phyloP scores from a whole-genome alignment of 2,797 vertebrate species.

The Lacerta agilis region DNA sequence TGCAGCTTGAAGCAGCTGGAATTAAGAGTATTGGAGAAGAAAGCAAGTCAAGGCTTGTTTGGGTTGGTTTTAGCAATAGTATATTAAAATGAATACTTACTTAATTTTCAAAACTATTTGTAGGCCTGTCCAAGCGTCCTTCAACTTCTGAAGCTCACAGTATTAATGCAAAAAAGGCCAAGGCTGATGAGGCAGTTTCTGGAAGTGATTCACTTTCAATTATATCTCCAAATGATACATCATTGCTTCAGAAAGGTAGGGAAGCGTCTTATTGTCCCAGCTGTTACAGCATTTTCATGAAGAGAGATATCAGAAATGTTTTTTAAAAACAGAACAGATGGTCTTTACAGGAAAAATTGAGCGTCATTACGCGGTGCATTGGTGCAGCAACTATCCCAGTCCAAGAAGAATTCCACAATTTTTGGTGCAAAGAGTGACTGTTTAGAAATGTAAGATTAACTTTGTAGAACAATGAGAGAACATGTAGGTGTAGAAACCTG shows the following conservation, averaged over 20 bases:
- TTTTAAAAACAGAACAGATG: background rate
- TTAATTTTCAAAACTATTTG: constrained; percentile 40
- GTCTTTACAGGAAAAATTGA: background rate
- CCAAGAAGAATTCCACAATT: background rate
- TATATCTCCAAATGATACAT: constrained; percentile 52
- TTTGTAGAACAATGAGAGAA: background rate
- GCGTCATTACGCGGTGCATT: background rate
- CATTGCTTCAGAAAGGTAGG: constrained; percentile 57
- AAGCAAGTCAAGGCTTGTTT: background rate
- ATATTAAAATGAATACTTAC: background rate
- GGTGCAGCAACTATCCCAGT: background rate
- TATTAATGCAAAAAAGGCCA: constrained; percentile 77
- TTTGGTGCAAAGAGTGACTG: background rate
- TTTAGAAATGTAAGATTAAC: background rate
- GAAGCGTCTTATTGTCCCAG: background rate
- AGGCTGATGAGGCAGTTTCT: constrained; percentile 73
- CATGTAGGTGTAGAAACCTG: background rate
- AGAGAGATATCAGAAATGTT: background rate
- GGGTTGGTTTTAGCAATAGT: background rate
- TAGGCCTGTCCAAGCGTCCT: constrained; percentile 75
- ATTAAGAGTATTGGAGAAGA: too few relatives aligned
- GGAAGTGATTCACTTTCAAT: constrained; percentile 44
- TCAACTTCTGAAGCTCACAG: constrained; percentile 72
- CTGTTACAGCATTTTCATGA: background rate
- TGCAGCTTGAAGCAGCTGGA: background rate